phyloP scores from a whole-genome alignment of 2,888 invertebrate genomes.

The Caenorhabditis uteleia region DNA sequence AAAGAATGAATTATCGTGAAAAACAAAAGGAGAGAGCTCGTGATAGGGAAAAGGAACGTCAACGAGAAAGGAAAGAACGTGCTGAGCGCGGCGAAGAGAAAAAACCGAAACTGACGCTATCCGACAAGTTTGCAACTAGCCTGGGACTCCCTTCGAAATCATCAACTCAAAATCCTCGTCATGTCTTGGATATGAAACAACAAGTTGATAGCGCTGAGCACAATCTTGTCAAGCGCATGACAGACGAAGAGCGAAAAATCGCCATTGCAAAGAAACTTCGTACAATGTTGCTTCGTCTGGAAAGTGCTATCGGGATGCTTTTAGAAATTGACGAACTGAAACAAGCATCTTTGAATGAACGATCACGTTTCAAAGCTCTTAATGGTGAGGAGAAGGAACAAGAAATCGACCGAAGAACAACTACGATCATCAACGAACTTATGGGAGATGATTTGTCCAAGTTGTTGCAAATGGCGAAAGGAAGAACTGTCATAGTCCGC shows the following conservation, averaged over 20 bases:
- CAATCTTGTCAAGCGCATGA: conserved; percentile 13
- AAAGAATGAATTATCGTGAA: conserved; percentile 35
- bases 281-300: conserved; percentile 59
- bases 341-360: conserved; percentile 1
- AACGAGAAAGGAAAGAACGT: conserved; percentile 21
- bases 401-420: conserved; percentile 16
- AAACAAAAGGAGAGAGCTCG: conserved; percentile 34
- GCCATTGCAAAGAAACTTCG: conserved; percentile 52
- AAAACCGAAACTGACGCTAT: conserved; percentile 21
- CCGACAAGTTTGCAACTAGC: conserved; percentile 41
- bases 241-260: conserved; percentile 28
- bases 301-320: conserved; percentile 53
- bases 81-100: conserved; percentile 28
- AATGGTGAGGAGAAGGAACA: conserved; percentile 30
- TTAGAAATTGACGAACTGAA: conserved; percentile 55
- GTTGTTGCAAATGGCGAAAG: conserved; percentile 41
- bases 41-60: conserved; percentile 22
- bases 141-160: conserved; percentile 46
- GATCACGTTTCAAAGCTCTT: conserved; percentile 17
- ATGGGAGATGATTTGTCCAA: conserved; percentile 39
- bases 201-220: conserved; percentile 18
- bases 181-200: conserved; percentile 46
- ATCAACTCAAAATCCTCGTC: conserved; percentile 54
- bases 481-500: conserved; percentile 28
- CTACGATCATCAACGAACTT: conserved; percentile 31